These are phyloP conservation scores for Melanotaenia boesemani DNA, from an alignment of 2,797 vertebrate species.

Conservation along the genomic window DNA sequence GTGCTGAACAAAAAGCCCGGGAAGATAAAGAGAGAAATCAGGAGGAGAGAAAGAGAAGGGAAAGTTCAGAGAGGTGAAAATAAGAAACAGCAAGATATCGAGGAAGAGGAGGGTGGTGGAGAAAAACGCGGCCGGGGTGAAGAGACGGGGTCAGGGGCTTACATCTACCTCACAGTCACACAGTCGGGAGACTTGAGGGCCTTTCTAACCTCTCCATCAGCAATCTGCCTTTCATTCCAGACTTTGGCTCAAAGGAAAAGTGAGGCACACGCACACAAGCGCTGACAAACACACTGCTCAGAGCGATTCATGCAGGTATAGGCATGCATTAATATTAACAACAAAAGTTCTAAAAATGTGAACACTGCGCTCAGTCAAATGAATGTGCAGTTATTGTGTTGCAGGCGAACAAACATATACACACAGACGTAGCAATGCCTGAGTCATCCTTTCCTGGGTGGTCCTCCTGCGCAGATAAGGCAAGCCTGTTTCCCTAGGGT, in stretches of 20 bases:
- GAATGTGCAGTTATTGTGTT: conserved; percentile 51
- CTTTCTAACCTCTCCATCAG: conserved; percentile 74
- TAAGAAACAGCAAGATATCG: conserved; percentile 15
- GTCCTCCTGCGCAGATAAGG: conserved; percentile 85
- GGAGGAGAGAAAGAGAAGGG: conserved; percentile 5
- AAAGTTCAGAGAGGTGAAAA: conserved; percentile 41
- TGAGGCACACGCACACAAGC: conserved; percentile 62
- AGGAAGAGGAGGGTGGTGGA: conserved; percentile 24
- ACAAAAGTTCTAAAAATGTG: conserved; percentile 71
- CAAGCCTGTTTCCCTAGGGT: conserved; percentile 82
- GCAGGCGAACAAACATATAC: conserved; percentile 37
- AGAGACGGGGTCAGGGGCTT: conserved; percentile 32
- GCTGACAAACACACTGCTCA: conserved; percentile 72
- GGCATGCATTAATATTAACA: conserved; percentile 83
- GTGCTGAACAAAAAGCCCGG: conserved; percentile 20
- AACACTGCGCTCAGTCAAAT: conserved; percentile 66
- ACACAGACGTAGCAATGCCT: conserved; percentile 58
- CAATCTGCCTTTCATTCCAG: conserved; percentile 72
- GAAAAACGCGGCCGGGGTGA: conserved; percentile 17
- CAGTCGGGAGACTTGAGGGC: conserved; percentile 51
- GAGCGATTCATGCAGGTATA: conserved; percentile 74
- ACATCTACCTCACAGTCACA: conserved; percentile 43
- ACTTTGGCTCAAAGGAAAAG: conserved; percentile 74
- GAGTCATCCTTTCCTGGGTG: conserved; percentile 85
- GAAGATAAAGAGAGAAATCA: conserved; percentile 35